phyloP scores from a whole-genome alignment of 2,888 invertebrate species.

The Dryadula phaetusa region DNA sequence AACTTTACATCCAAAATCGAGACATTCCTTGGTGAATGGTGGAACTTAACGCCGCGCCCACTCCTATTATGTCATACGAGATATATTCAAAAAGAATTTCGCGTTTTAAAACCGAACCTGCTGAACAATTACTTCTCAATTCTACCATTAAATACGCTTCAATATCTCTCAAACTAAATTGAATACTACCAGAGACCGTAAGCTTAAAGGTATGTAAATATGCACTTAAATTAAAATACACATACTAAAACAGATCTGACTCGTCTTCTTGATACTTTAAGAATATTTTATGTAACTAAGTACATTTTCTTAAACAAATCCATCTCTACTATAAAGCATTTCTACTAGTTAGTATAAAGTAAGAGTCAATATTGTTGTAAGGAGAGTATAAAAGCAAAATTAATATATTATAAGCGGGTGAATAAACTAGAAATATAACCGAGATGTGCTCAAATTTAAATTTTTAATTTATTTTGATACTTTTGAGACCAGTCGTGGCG shows the following conservation, averaged over 20 bases:
- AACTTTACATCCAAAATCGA: too few relatives aligned
- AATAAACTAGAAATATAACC: not conserved
- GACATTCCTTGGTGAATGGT: too few relatives aligned
- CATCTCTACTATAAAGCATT: too few relatives aligned
- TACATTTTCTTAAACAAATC: conserved; percentile 11
- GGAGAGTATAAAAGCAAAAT: conserved; percentile 6
- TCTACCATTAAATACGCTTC: too few relatives aligned
- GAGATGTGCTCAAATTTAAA: not conserved
- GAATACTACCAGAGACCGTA: not conserved
- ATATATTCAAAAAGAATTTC: too few relatives aligned
- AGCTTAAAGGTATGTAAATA: not conserved
- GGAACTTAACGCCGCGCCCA: too few relatives aligned
- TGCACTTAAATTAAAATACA: not conserved
- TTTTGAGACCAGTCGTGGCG: too few relatives aligned
- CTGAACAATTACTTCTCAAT: too few relatives aligned
- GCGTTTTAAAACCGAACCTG: too few relatives aligned
- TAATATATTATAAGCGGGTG: conserved; percentile 1
- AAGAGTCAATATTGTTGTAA: conserved; percentile 14
- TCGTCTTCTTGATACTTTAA: not conserved
- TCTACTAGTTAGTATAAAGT: conserved; percentile 11
- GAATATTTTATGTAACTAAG: conserved; percentile 7
- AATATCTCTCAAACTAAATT: too few relatives aligned
- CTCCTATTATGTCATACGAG: too few relatives aligned
- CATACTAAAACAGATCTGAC: not conserved
- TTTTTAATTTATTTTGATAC: not conserved